Conservation (phyloP, 2,113 vertebrate genomes). For the Hylia prasina region DNA sequence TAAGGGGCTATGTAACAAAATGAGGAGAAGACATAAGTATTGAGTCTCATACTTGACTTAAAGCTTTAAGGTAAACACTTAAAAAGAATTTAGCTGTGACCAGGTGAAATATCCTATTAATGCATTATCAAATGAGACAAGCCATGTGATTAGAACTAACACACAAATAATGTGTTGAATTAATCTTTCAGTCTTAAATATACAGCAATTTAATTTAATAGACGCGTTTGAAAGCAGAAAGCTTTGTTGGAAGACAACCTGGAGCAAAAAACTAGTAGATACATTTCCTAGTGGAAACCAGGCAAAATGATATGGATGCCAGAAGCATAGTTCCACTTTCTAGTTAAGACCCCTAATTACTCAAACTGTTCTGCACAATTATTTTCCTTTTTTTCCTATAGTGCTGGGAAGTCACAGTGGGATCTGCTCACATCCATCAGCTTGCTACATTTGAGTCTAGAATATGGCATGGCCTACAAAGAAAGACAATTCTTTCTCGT, state of each 20-base stretch:
- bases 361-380: neutral
- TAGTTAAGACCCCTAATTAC: conserved; percentile 6
- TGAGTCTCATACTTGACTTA: neutral
- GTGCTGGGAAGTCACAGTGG: neutral
- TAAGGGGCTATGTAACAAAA: neutral
- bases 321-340: neutral
- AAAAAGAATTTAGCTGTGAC: neutral
- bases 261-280: neutral
- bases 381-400: neutral
- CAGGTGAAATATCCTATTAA: neutral
- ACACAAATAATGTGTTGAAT: neutral
- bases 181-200: neutral
- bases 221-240: neutral
- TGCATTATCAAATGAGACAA: neutral
- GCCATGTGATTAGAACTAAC: neutral
- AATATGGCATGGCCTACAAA: neutral
- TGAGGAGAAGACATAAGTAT: rapidly evolving
- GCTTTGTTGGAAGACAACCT: neutral
- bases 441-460: neutral
- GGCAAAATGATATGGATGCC: neutral
- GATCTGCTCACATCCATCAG: neutral
- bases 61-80: neutral
- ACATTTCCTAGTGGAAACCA: neutral
- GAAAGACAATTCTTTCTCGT: neutral
- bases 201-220: neutral